Conservation (phyloP, 1,140 invertebrate species). For the Eciton burchellii region DNA sequence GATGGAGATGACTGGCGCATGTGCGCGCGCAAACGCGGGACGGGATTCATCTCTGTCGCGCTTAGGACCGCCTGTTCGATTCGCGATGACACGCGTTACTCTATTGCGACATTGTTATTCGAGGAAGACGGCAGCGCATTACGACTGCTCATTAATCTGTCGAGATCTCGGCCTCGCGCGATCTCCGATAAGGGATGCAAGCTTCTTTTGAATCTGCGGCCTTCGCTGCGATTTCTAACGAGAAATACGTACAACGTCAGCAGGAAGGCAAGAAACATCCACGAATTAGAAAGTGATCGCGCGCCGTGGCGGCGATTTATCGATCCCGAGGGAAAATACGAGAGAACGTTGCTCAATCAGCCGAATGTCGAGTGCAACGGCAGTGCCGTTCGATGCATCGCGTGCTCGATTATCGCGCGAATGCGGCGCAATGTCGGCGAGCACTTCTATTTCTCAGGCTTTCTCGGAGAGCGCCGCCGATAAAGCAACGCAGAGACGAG, state of each 20-base stretch:
- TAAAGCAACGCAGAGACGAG: slow-evolving; percentile 13
- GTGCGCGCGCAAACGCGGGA: background rate
- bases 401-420: slow-evolving; percentile 43
- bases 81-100: slow-evolving; percentile 11
- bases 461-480: slow-evolving; percentile 6
- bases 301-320: slow-evolving; percentile 41
- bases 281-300: slow-evolving; percentile 38
- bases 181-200: no score
- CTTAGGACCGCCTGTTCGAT: background rate
- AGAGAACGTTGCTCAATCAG: slow-evolving; percentile 10
- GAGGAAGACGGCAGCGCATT: background rate
- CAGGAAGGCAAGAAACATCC: slow-evolving; percentile 7
- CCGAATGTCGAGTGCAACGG: slow-evolving; percentile 47
- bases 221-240: background rate
- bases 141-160: slow-evolving; percentile 6
- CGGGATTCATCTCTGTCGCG: background rate
- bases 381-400: slow-evolving; percentile 29
- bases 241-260: background rate
- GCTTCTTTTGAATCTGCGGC: background rate
- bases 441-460: slow-evolving; percentile 54
- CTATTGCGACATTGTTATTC: slow-evolving; percentile 1
- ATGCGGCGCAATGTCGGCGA: slow-evolving; percentile 29
- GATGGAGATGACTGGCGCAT: slow-evolving; percentile 19
- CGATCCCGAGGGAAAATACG: slow-evolving; percentile 1
- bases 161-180: background rate